Evolutionary conservation across 2,888 invertebrate genomes (phyloP).

Genomic region (Plagodis dolabraria): DNA sequence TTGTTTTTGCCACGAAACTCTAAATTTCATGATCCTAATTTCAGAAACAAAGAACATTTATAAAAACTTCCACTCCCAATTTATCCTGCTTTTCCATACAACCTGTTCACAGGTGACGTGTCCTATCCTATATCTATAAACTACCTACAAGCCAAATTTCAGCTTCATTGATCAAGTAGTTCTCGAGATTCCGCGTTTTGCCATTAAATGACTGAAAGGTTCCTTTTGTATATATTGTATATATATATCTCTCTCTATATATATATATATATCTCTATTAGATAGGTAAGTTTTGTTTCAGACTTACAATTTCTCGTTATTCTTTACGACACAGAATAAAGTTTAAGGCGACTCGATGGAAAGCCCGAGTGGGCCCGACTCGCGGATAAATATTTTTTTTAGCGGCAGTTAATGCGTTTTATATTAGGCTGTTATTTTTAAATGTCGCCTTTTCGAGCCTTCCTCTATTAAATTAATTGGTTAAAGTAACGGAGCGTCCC

Average conservation of each 20-base stretch:
- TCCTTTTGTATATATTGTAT: too few relatives aligned
- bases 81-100: too few relatives aligned
- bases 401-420: conserved; percentile 42
- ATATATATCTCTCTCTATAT: too few relatives aligned
- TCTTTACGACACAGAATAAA: conserved; percentile 52
- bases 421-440: conserved; percentile 43
- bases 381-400: conserved; percentile 30
- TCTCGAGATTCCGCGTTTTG: conserved; percentile 1
- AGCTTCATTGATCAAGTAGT: neutral
- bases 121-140: too few relatives aligned
- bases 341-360: conserved; percentile 38
- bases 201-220: conserved; percentile 53
- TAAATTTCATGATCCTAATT: too few relatives aligned
- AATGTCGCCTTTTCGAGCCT: conserved; percentile 25
- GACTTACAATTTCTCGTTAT: conserved; percentile 53
- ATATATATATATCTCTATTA: too few relatives aligned
- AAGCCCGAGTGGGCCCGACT: conserved; percentile 12
- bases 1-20: too few relatives aligned
- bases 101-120: too few relatives aligned
- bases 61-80: too few relatives aligned
- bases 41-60: too few relatives aligned
- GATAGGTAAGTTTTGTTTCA: conserved; percentile 57
- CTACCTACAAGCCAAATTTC: neutral
- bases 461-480: conserved; percentile 21
- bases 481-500: conserved; percentile 22